Percentiles rank a stretch among this genome's conserved stretches.
These are phyloP conservation scores for Danionella cerebrum DNA, from an alignment of 2,113 vertebrate genomes.

Conservation along the genomic window DNA sequence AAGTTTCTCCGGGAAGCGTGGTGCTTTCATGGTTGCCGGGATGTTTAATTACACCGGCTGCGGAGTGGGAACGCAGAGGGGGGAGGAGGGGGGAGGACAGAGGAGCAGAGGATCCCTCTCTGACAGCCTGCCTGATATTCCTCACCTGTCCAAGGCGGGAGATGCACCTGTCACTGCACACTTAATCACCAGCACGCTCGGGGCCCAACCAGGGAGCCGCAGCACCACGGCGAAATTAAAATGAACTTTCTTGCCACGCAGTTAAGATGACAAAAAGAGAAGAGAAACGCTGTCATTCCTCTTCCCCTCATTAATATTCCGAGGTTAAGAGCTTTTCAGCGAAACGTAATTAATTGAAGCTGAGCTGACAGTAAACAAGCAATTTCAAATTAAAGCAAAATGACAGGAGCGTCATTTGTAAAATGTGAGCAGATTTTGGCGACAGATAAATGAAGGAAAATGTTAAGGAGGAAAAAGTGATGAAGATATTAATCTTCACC, in stretches of 20 bases:
- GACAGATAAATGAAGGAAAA: slow-evolving; percentile 99
- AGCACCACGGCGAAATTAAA: slow-evolving; percentile 76
- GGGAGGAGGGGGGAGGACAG: not conserved
- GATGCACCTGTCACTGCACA: slow-evolving; percentile 69
- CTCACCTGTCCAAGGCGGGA: slow-evolving; percentile 70
- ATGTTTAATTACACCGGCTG: slow-evolving; percentile 37
- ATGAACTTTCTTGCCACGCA: slow-evolving; percentile 94
- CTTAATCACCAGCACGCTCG: slow-evolving; percentile 66
- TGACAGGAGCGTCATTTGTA: slow-evolving; percentile 99
- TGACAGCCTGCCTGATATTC: slow-evolving; percentile 67
- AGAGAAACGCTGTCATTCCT: slow-evolving; percentile 94
- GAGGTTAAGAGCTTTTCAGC: slow-evolving; percentile 99
- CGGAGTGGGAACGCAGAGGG: not conserved
- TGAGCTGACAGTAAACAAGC: slow-evolving; percentile 99
- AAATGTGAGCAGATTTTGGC: slow-evolving; percentile 97
- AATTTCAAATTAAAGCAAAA: slow-evolving; percentile 99
- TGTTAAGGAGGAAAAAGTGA: slow-evolving; percentile 79
- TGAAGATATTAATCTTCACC: slow-evolving; percentile 99
- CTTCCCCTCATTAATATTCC: slow-evolving; percentile 99
- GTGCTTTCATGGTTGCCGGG: slow-evolving; percentile 38
- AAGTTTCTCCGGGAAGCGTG: slow-evolving; percentile 38
- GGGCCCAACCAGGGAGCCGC: slow-evolving; percentile 21
- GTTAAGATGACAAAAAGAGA: slow-evolving; percentile 45
- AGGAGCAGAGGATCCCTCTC: slow-evolving; percentile 31
- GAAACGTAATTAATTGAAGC: slow-evolving; percentile 99